Percentiles rank a stretch among this genome's conserved stretches.
phyloP scores from a whole-genome alignment of 2,888 invertebrate species.

The Thumatha senex region DNA sequence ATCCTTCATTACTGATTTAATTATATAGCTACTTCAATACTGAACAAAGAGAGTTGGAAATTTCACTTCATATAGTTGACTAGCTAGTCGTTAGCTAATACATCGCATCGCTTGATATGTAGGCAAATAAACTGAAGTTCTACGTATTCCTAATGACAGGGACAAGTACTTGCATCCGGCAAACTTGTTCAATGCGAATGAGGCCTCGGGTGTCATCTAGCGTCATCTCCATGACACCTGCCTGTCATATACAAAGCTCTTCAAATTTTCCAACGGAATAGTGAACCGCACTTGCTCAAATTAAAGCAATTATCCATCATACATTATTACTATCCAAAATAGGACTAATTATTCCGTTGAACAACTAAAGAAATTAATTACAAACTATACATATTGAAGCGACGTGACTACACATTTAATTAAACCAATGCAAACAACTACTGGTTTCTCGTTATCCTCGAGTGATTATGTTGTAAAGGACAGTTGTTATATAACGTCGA shows the following conservation, averaged over 20 bases:
- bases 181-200: constrained; percentile 26
- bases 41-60: background rate
- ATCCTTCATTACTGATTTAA: too few species aligned
- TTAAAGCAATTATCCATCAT: constrained; percentile 32
- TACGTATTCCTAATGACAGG: constrained; percentile 27
- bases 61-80: background rate
- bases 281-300: constrained; percentile 31
- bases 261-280: constrained; percentile 17
- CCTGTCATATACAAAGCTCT: constrained; percentile 38
- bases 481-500: constrained; percentile 18
- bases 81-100: too few species aligned
- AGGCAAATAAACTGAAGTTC: constrained; percentile 12
- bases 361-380: constrained; percentile 22
- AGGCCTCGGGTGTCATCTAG: constrained; percentile 29
- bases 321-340: background rate
- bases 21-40: too few species aligned
- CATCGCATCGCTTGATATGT: constrained; percentile 13
- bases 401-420: constrained; percentile 37
- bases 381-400: constrained; percentile 18
- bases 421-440: constrained; percentile 47
- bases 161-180: constrained; percentile 22
- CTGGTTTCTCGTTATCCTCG: constrained; percentile 30
- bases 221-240: constrained; percentile 40
- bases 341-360: background rate
- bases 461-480: constrained; percentile 25